Base-by-base conservation (phyloP, 2,888 invertebrate genomes). In the Dasysyrphus tricinctus region DNA sequence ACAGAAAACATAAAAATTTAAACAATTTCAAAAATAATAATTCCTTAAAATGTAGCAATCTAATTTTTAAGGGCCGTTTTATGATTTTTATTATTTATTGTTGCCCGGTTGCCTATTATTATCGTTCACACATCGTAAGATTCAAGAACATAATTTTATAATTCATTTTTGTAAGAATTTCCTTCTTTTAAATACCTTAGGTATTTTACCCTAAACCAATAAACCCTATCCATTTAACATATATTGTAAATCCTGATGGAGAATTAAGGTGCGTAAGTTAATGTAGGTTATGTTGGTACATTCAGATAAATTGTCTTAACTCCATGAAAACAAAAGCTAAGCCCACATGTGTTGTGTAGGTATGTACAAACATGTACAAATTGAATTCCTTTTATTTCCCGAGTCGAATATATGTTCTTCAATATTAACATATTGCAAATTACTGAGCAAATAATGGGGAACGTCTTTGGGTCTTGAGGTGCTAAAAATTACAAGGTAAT, bases 221-320 rank as follows among this genome's bases (percentile, higher is more conserved):
- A n/a, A 34, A 32, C 56, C 56, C 32, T 34, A 56, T 34, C 11
- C 34, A 32, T 56, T 56, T 56, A 56, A 34, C 8, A 32, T 32
- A 34, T 4, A 32, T 32, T 7, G n/a, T 56, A 34, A 24, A 57
- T 57, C 57, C 16, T 16, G 16, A 11, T 57, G 11, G 57, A 34
- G 34, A 57, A 57, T 57, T 57, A 57, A 57, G 37, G n/a, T 34
- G 57, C 9, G 9, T 32, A 42, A 12, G 5, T 4, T 11, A 16
- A 3, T 12, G 8, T 14, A 54, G n/a, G 19, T 19, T 6, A 9
- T 39, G 39, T 47, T 24, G 24, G 5, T 51, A 24, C 19, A 14
- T 59, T 39, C 39, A 59, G 19, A 59, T 59, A 59, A 39, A 59
- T 59, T 39, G 7, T 8, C 39, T 59, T 39, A 39, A 39, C 59